Evolutionary conservation across 2,113 vertebrate species (phyloP).

Genomic region (Onychostoma macrolepis): DNA sequence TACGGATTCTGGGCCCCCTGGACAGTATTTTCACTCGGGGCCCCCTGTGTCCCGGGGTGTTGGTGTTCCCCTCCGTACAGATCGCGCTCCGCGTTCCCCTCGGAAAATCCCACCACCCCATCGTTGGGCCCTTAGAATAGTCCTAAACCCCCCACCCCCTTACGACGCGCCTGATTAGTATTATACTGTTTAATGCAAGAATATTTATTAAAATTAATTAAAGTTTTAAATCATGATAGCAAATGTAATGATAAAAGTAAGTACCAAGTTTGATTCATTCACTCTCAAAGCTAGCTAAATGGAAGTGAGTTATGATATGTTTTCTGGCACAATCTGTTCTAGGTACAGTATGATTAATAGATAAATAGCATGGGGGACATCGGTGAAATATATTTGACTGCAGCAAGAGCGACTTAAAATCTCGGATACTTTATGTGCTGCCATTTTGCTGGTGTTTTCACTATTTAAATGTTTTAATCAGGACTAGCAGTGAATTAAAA

Average conservation of each 20-base stretch:
- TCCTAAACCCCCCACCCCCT: no score
- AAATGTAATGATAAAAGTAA: neutral
- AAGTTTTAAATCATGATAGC: neutral
- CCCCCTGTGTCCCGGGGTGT: no score
- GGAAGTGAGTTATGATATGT: neutral
- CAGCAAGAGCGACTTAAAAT: neutral
- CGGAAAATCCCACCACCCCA: no score
- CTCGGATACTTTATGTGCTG: neutral
- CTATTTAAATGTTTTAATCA: neutral
- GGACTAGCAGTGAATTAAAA: neutral
- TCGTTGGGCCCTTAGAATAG: no score
- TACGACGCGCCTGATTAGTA: neutral
- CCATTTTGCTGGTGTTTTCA: neutral
- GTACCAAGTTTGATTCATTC: neutral
- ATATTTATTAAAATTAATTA: neutral
- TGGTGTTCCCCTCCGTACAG: no score
- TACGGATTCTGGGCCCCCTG: no score
- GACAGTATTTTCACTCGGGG: no score
- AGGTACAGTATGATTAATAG: neutral
- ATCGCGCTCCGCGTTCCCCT: no score
- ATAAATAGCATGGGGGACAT: neutral
- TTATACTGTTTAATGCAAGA: neutral
- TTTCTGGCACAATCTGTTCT: neutral
- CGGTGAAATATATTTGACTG: neutral
- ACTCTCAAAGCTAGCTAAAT: neutral